These are phyloP conservation scores for Sigmodon hispidus DNA, from an alignment of 2,113 vertebrate genomes.

Conservation along the genomic window DNA sequence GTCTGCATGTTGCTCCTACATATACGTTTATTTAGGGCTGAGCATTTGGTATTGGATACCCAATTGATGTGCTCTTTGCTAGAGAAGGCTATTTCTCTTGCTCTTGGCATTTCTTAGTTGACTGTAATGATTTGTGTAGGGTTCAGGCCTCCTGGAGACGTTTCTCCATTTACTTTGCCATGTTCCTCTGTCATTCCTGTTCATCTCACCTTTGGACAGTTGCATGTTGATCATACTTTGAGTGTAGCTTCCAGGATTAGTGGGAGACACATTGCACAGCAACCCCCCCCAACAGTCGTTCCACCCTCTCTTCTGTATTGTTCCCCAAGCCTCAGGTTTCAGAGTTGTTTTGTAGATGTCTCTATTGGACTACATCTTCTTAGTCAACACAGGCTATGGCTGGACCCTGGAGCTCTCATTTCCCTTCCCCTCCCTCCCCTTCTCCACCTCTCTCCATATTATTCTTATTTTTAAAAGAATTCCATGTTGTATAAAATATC, in stretches of 20 bases:
- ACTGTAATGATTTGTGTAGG: neutral
- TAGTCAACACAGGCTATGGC: neutral
- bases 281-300: neutral
- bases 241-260: neutral
- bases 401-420: neutral
- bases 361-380: neutral
- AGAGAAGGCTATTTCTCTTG: neutral
- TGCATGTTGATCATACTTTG: neutral
- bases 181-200: neutral
- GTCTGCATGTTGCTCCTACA: neutral
- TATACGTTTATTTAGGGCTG: neutral
- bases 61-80: neutral
- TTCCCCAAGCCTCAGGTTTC: neutral
- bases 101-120: too few relatives aligned
- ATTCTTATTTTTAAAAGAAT: neutral
- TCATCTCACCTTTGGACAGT: neutral
- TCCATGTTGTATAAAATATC: neutral
- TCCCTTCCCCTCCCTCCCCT: neutral
- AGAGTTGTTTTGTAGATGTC: neutral
- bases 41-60: neutral
- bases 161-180: neutral
- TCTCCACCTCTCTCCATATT: neutral
- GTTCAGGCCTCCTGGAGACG: neutral
- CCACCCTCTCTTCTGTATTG: neutral
- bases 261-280: neutral